These are phyloP conservation scores for Conops quadrifasciatus DNA, from an alignment of 2,888 invertebrate species.

Conservation along the genomic window DNA sequence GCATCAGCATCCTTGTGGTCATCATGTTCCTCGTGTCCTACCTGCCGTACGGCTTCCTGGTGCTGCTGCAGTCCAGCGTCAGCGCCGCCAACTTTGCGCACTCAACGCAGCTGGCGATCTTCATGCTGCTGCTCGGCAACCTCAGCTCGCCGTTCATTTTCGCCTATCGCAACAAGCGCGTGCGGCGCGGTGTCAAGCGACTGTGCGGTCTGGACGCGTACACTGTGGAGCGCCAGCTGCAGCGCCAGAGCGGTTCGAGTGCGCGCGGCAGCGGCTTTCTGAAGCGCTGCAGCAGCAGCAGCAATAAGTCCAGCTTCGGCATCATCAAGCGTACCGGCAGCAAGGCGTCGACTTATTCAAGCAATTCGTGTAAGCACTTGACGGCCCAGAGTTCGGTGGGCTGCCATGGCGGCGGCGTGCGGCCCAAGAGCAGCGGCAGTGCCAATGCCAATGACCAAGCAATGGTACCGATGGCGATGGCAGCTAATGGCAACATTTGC, in stretches of 20 bases:
- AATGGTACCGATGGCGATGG: conserved; percentile 40
- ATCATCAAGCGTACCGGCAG: conserved; percentile 62
- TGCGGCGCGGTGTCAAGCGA: conserved; percentile 63
- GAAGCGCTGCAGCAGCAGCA: conserved; percentile 26
- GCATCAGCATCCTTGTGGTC: conserved; percentile 74
- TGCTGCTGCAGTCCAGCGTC: conserved; percentile 60
- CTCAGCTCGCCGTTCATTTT: conserved; percentile 65
- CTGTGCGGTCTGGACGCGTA: conserved; percentile 60
- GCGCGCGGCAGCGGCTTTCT: conserved; percentile 51
- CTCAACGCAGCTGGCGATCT: conserved; percentile 61
- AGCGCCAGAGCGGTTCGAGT: conserved; percentile 59
- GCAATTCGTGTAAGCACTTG: conserved; percentile 61
- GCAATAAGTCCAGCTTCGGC: conserved; percentile 51
- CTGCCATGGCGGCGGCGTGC: conserved; percentile 45
- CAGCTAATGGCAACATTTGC: conserved; percentile 43
- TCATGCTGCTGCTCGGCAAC: conserved; percentile 64
- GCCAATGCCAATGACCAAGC: conserved; percentile 55
- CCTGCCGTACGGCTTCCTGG: conserved; percentile 62
- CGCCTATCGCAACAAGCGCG: conserved; percentile 65
- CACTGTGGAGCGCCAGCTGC: conserved; percentile 52
- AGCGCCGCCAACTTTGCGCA: conserved; percentile 60
- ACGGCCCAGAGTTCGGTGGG: conserved; percentile 58
- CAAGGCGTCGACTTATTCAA: conserved; percentile 62
- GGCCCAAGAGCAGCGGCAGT: conserved; percentile 59
- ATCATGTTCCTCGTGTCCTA: conserved; percentile 66